Base-by-base conservation (phyloP, 1,140 invertebrate species). In the Phthorimaea operculella region DNA sequence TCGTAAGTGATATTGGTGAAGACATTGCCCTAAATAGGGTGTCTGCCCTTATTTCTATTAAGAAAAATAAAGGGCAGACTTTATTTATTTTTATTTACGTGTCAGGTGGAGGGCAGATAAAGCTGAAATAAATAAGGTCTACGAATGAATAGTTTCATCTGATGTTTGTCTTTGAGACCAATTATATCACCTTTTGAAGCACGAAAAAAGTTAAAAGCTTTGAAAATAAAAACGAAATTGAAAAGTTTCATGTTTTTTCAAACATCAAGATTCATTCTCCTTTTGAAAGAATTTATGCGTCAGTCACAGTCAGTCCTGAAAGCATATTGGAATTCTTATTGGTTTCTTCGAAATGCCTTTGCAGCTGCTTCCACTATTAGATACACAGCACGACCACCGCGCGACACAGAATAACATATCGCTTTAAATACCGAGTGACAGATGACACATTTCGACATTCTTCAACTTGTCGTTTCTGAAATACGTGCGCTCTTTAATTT, bases 401-500 rank as follows among this genome's bases (percentile, higher is more conserved):
- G 68, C 66, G 66, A 67, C 76, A 66, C 67, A 73, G 68, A 80
- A 78, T 81, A 82, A 85, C 79, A 85, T 79, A 85, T 85, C 70
- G 74, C 71, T 81, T 78, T 85, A 85, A 85, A 85, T 72, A 74
- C 72, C 80, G 68, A 80, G 67, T 83, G 82, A 85, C 82, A 85
- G 82, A 77, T 83, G 82, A 85, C 82, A 85, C 79, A 83, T 85
- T 83, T 85, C 72, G 70, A 81, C 80, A 83, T 83, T 83, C 80
- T 80, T 85, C 80, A 85, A 83, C 79, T 82, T 85, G 79, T 83
- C 79, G 65, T 61, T 74, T 73, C 68, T 79, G 78, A 81, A 76
- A 85, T 77, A 74, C 70, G 61, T 63, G 36, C 63, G 64, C 59
- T 64, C 64, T 58, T 75, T 72, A 76, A 76, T 74, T 76, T 72